Conservation (phyloP, 2,113 vertebrate genomes). For the Embiotoca jacksoni region DNA sequence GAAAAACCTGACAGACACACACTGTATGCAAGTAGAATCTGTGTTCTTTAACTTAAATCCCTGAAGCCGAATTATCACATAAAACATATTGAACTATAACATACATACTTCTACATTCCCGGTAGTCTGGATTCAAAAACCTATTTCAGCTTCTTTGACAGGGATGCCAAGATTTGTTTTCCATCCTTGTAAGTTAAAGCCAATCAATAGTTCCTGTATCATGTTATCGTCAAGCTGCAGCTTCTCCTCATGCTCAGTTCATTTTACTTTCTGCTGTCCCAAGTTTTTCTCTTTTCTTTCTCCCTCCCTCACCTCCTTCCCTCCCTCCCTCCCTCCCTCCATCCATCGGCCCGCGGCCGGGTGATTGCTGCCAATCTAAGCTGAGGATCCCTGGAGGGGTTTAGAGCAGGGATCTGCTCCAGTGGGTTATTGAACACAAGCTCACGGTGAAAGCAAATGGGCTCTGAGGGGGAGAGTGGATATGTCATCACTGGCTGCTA, state of each 20-base stretch:
- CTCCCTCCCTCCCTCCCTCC: not conserved
- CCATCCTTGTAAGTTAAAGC: not conserved
- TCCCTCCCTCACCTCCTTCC: not conserved
- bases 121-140: too few relatives aligned
- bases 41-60: not conserved
- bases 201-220: not conserved
- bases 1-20: not conserved
- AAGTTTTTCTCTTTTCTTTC: not conserved
- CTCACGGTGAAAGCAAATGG: conserved; percentile 36
- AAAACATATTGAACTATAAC: not conserved
- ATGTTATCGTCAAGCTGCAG: not conserved
- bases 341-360: conserved; percentile 8
- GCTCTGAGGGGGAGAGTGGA: conserved; percentile 19
- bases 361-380: conserved; percentile 64
- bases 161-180: too few relatives aligned
- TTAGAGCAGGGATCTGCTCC: conserved; percentile 46
- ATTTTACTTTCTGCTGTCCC: not conserved
- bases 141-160: too few relatives aligned
- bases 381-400: conserved; percentile 43
- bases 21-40: not conserved
- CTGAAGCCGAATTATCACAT: not conserved
- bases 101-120: not conserved
- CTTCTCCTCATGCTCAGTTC: not conserved
- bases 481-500: conserved; percentile 44
- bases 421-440: conserved; percentile 63